phyloP scores from a whole-genome alignment of 1,140 invertebrate genomes.

The Oncopeltus fasciatus region DNA sequence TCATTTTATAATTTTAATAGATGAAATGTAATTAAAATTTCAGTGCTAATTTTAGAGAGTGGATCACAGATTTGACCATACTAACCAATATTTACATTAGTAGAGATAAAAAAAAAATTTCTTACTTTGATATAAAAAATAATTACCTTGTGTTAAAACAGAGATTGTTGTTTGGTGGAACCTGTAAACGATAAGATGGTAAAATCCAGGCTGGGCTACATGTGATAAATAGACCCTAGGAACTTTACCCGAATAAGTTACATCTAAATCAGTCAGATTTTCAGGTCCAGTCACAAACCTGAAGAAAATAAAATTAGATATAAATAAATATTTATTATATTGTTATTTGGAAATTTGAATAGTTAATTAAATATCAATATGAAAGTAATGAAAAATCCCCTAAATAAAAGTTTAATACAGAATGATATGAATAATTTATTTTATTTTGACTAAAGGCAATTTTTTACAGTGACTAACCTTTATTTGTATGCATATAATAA shows the following conservation, averaged over 20 bases:
- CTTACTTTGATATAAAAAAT: conserved; percentile 10
- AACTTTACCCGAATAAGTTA: conserved; percentile 38
- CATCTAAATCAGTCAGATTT: conserved; percentile 38
- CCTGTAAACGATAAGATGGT: conserved; percentile 64
- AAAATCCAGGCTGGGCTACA: conserved; percentile 41
- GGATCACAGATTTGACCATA: too few relatives aligned
- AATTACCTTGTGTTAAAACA: conserved; percentile 53
- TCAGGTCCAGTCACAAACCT: conserved; percentile 59
- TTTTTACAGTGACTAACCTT: too few relatives aligned
- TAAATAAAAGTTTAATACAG: too few relatives aligned
- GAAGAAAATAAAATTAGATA: conserved; percentile 1
- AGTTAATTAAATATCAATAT: too few relatives aligned
- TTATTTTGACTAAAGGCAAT: too few relatives aligned
- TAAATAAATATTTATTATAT: background rate
- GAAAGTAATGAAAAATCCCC: too few relatives aligned
- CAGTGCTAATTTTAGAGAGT: background rate
- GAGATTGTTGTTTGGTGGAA: conserved; percentile 64
- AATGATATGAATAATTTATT: too few relatives aligned
- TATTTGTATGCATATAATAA: too few relatives aligned
- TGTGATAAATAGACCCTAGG: conserved; percentile 55
- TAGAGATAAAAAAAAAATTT: conserved; percentile 2
- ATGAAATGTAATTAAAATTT: too few relatives aligned
- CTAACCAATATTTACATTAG: background rate
- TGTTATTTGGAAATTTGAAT: too few relatives aligned
- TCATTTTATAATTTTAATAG: too few relatives aligned